Base-by-base conservation (phyloP, 2,113 vertebrate genomes). In the Regulus satrapa region DNA sequence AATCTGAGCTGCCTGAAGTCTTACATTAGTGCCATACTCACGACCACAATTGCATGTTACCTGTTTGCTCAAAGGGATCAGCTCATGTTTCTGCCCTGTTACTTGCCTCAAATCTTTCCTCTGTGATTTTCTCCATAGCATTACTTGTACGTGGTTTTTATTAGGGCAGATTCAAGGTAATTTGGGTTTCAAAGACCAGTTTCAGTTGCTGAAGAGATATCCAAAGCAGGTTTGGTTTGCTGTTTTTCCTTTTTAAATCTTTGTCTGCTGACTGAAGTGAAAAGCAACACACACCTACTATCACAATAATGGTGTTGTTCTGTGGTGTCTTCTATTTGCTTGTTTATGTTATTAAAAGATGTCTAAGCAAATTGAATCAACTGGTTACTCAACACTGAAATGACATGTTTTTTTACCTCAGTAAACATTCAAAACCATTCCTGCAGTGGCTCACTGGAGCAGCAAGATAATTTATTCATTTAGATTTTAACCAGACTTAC, bases 381-480 rank as follows among this genome's bases (percentile, higher is more conserved):
- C 29, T 68, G 48, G 24, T 80, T 92, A 95, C 59, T 85, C 91
- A 77, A 75, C 2, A 14, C 25, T 83, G 71, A 89, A 96, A 93
- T 66, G 48, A 77, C 63, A 95, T 5, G 14, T 83, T 89, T 71
- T 71, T 64, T 87, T 85, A 91, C 74, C 36, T 79, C 13, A 9
- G 49, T 63, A 80, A 91, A 88, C 46, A 74, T 58, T 68, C 63
- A 62, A 95, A 96, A 41, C 7, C 55, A 48, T 71, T 66, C 63
- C 48, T 68, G 55, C 62, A 92, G 78, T 74, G 25, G 46, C 32
- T 92, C 28, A 77, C 18, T 84, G 66, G 38, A 91, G 79, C 92
- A 93, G 83, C 28, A 94, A 86, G 51, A 73, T 56, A 24, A 93
- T 94, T 84, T 89, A 86, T 62, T 84, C 32, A 81, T 89, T 92